Conservation (phyloP, 2,797 vertebrate species). For the Fundulus diaphanus region DNA sequence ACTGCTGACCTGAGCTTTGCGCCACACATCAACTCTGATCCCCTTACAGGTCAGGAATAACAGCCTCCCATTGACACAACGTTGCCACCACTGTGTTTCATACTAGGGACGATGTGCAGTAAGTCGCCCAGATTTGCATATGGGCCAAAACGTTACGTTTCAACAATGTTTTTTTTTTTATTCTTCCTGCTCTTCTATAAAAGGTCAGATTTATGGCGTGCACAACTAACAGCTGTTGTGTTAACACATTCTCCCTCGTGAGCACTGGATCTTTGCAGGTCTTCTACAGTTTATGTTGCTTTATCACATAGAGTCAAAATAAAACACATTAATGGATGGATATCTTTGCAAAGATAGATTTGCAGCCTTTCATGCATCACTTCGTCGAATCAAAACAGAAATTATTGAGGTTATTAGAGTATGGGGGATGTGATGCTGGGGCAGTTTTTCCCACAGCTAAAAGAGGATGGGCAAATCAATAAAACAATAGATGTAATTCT, state of each 20-base stretch:
- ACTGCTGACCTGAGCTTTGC: background rate
- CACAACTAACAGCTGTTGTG: background rate
- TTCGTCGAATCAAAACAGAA: conserved; percentile 45
- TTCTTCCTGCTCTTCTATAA: too few relatives aligned
- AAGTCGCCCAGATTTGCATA: too few relatives aligned
- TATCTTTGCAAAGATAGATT: conserved; percentile 31
- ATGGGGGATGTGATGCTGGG: conserved; percentile 47
- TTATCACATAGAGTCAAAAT: background rate
- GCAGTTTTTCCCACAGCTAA: conserved; percentile 60
- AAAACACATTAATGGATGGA: background rate
- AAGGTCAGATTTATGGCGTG: background rate
- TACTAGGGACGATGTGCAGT: background rate
- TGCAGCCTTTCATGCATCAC: conserved; percentile 41
- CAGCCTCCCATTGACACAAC: background rate
- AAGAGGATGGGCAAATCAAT: conserved; percentile 66
- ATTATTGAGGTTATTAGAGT: conserved; percentile 49
- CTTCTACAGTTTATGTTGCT: background rate
- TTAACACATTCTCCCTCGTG: background rate
- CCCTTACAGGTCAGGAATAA: background rate
- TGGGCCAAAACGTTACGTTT: too few relatives aligned
- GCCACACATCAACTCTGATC: background rate
- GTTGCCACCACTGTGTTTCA: background rate
- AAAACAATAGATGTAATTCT: conserved; percentile 71
- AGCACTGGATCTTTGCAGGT: background rate
- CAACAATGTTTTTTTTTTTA: too few relatives aligned